These are phyloP conservation scores for Cabera pusaria DNA, from an alignment of 2,888 invertebrate genomes.

Conservation along the genomic window DNA sequence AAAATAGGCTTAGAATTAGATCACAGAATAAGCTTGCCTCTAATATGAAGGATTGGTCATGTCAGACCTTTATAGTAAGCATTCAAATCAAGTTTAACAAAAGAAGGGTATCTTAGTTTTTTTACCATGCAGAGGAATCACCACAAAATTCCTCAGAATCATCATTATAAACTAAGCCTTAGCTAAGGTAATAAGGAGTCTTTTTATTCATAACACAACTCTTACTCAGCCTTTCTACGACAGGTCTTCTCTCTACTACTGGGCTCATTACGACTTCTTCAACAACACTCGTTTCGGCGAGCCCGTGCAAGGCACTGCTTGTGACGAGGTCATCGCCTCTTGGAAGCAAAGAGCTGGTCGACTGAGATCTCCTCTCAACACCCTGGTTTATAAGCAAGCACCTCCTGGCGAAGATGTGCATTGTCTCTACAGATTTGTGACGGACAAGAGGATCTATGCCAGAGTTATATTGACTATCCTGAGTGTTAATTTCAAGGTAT, in stretches of 20 bases:
- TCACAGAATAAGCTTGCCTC: too few species aligned
- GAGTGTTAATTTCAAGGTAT: slow-evolving; percentile 91
- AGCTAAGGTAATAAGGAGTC: too few species aligned
- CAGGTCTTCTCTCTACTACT: slow-evolving; percentile 95
- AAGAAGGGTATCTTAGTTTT: too few species aligned
- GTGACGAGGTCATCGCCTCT: slow-evolving; percentile 94
- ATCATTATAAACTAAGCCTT: too few species aligned
- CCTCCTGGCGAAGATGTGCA: slow-evolving; percentile 89
- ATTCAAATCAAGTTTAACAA: too few species aligned
- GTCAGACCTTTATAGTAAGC: too few species aligned
- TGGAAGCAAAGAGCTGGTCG: slow-evolving; percentile 91
- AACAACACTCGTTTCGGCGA: slow-evolving; percentile 95
- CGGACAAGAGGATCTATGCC: slow-evolving; percentile 91
- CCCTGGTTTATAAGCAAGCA: slow-evolving; percentile 92
- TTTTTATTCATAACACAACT: too few species aligned
- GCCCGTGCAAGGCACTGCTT: slow-evolving; percentile 90
- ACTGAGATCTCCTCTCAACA: slow-evolving; percentile 92
- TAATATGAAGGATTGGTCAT: too few species aligned
- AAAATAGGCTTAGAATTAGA: too few species aligned
- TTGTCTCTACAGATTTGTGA: slow-evolving; percentile 92
- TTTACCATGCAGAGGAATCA: too few species aligned
- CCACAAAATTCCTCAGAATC: too few species aligned
- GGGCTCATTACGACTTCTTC: slow-evolving; percentile 97
- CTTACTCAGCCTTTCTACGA: slow-evolving; percentile 15
- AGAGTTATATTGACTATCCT: slow-evolving; percentile 90